Conservation (phyloP, 1,140 invertebrate genomes). For the Spodoptera litura region DNA sequence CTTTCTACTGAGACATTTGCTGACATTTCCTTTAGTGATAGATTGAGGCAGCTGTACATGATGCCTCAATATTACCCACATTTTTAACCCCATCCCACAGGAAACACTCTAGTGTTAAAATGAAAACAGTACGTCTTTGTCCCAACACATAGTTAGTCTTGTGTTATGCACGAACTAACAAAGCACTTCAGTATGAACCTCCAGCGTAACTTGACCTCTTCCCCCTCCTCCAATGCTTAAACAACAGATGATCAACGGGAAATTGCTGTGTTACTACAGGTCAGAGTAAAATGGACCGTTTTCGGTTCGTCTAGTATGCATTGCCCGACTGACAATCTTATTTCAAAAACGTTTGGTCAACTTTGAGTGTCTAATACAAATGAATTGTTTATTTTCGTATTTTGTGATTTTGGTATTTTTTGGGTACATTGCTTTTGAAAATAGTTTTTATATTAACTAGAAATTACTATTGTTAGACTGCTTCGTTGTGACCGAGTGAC, state of each 20-base stretch:
- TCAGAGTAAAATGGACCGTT: slow-evolving; percentile 5
- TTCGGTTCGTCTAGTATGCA: slow-evolving; percentile 49
- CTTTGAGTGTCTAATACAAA: slow-evolving; percentile 41
- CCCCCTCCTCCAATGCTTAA: not conserved
- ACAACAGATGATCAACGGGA: not conserved
- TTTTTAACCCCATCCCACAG: not conserved
- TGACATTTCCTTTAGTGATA: no score
- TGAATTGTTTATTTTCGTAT: slow-evolving; percentile 45
- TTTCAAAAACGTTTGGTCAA: slow-evolving; percentile 37
- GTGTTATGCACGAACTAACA: slow-evolving; percentile 37
- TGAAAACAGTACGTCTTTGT: slow-evolving; percentile 11
- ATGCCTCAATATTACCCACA: not conserved
- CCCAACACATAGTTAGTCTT: slow-evolving; percentile 9
- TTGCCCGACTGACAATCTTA: slow-evolving; percentile 46
- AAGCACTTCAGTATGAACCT: not conserved
- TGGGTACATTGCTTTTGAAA: no score
- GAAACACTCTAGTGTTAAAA: slow-evolving; percentile 8
- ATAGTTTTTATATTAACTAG: no score
- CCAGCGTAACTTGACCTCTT: not conserved
- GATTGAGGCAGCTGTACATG: no score
- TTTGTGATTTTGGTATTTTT: not conserved
- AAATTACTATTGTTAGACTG: no score
- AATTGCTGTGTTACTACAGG: not conserved
- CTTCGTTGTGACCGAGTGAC: no score
- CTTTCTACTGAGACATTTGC: no score